Evolutionary conservation across 2,797 vertebrate species (phyloP), one percentile per base, ranked within the genome.

Genomic region (Discoglossus pictus): DNA sequence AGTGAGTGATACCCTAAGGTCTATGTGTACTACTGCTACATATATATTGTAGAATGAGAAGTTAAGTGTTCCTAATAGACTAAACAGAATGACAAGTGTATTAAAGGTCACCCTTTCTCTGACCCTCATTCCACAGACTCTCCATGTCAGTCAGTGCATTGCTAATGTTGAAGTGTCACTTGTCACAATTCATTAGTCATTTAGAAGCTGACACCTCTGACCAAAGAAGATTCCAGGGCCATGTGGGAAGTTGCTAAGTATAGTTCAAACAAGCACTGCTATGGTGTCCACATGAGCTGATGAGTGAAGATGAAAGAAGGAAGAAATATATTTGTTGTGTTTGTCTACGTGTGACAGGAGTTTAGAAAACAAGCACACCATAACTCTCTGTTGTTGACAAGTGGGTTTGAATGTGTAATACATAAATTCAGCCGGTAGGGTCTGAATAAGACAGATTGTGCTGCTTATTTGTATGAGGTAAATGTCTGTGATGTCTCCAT

Each of bases 211-310:
- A 47, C 51, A 16, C 25, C 51, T 36, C 31, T 40, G 39, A 17
- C 17, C 4, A 50, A 1, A 31, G 10, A 40, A 47, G 39, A 69
- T 69, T 61, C 66, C 50, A 46, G 48, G 17, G 13, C 40, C 2
- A 1, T 69, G 58, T 10, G 15, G 50, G 34, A 46, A 42, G 40
- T 4, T 12, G 21, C 51, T 70, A 70, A 55, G 55, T 56, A 70
- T 70, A 70, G 66, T 59, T 6, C 51, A 61, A 31, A 39, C 58
- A 6, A 2, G 4, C 11, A 21, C 27, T 15, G 11, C 17, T 15
- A 23, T 53, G 15, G 24, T 3, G 8, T 31, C 27, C 27, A 4
- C 8, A 31, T 4, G 8, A 4, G 15, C 51, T 53, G 13, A 17
- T 2, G 17, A 15, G 43, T 25, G 40, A 11, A 15, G 58, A 38